Percentiles rank a stretch among this genome's conserved stretches.
These are phyloP conservation scores for Hoplias malabaricus DNA, from an alignment of 2,113 vertebrate species.

Conservation along the genomic window DNA sequence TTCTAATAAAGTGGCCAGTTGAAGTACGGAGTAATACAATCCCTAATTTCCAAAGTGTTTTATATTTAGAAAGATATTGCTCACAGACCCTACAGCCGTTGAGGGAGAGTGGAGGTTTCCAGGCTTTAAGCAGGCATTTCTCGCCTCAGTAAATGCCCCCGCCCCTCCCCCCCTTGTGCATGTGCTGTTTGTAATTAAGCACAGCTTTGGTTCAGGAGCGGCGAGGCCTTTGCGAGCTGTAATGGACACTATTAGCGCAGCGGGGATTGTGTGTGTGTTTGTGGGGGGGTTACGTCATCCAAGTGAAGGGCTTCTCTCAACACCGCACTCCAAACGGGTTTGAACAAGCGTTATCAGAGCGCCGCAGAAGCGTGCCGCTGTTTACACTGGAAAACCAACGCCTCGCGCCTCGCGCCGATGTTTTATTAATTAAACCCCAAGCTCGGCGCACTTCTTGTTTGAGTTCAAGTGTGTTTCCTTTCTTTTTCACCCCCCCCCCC, in stretches of 20 bases:
- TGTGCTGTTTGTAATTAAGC: conserved; percentile 53
- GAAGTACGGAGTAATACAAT: no score
- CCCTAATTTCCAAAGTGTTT: no score
- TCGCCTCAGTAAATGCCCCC: conserved; percentile 32
- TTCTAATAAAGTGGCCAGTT: background rate
- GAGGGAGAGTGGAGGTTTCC: background rate
- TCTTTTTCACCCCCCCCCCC: no score
- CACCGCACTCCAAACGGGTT: conserved; percentile 47
- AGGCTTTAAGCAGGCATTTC: background rate
- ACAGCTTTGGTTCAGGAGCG: conserved; percentile 31
- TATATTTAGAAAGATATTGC: background rate
- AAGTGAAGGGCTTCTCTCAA: conserved; percentile 37
- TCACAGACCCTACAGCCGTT: background rate
- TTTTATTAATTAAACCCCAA: conserved; percentile 45
- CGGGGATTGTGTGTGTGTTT: conserved; percentile 7
- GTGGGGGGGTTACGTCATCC: background rate
- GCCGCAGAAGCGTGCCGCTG: conserved; percentile 38
- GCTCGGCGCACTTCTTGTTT: conserved; percentile 17
- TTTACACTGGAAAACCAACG: conserved; percentile 39
- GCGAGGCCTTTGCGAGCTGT: background rate
- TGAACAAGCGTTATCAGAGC: conserved; percentile 47
- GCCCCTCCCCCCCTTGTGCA: conserved; percentile 27
- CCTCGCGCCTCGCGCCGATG: conserved; percentile 5
- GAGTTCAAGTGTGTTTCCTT: conserved; percentile 27
- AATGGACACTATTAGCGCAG: conserved; percentile 21